phyloP scores from a whole-genome alignment of 1,140 invertebrate species.

The Aphelenchoides fujianensis region DNA sequence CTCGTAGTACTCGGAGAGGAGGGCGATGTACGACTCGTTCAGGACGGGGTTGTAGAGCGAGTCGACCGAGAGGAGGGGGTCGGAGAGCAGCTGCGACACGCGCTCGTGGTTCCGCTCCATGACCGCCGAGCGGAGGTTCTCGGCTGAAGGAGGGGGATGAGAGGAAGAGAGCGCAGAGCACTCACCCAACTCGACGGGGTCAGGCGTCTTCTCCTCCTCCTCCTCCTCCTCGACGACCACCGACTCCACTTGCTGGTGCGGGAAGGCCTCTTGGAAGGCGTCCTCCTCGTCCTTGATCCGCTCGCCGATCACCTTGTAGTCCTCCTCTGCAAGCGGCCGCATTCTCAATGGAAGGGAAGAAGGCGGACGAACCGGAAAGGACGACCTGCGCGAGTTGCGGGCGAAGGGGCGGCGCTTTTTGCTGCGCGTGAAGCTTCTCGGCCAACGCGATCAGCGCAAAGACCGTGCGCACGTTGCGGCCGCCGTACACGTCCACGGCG shows the following conservation, averaged over 20 bases:
- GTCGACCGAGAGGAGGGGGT: background rate
- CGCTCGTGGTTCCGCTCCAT: background rate
- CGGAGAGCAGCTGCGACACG: background rate
- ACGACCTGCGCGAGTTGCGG: slow-evolving; percentile 3
- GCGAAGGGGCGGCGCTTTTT: slow-evolving; percentile 20
- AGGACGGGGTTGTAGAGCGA: background rate
- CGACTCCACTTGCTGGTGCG: no score
- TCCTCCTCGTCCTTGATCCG: background rate
- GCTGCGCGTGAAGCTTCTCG: slow-evolving; percentile 45
- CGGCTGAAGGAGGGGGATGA: background rate
- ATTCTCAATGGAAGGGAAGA: background rate
- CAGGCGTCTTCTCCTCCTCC: background rate
- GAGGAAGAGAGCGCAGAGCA: background rate
- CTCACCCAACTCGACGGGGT: background rate
- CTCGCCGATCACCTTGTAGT: background rate
- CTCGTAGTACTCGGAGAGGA: background rate
- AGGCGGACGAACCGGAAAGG: slow-evolving; percentile 18
- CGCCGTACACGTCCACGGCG: slow-evolving; percentile 81
- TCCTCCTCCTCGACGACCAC: background rate
- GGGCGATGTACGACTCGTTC: background rate
- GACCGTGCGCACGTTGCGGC: slow-evolving; percentile 78
- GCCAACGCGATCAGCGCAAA: slow-evolving; percentile 80
- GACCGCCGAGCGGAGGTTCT: background rate
- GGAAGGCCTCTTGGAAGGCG: background rate
- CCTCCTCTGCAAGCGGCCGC: background rate